Evolutionary conservation across 30 jellyfish, hydroid and myxozoan species (phyloP), one percentile per base, ranked within the genome.

Genomic region (Mastigias papua): DNA sequence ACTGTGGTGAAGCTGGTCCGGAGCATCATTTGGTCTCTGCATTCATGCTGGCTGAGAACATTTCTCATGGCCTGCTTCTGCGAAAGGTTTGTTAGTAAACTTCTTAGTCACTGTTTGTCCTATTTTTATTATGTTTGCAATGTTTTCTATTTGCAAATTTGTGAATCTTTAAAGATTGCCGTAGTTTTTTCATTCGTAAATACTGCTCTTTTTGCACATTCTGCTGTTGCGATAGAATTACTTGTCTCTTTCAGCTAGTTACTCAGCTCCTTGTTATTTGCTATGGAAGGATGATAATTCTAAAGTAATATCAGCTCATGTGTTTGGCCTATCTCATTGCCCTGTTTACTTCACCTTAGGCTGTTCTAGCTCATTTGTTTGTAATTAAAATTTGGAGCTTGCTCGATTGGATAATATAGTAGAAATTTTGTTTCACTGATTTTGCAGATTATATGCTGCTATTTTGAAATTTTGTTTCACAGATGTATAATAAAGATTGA

Each of bases 1-100:
- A 95, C 75, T 95, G 98, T 49, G 99, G 99, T 16, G 99, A 95
- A 58, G 98, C 99, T 35, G 99, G 99, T 5, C 95, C 97, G 29
- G 98, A 86, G 31, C 97, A 95, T 82, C 99, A 95, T 86, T 76
- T 95, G 35, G 99, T 95, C 26, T 61, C 99, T 8, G 89, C 98
- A 2, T 95, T 95, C 62, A 95, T 95, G 99, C 86, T 95, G 87
- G 98, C 98, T 1, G 98, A 95, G 75, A 95, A 95, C 58, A 95
- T 95, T 48, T 95, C 99, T n/a, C 99, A 95, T 90, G 99, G 99
- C 10, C 85, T 95, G 1, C 23, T 90, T 30, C 90, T 95, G 1
- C 73, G 99, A 51, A 95, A 95, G 98, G 98, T 93, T 17, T 27
- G 90, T 49, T 16, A 23, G 5, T 51, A 51, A 9, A 51, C 5